Evolutionary conservation across 2,797 vertebrate species (phyloP).

Genomic region (Phalanger gymnotis): DNA sequence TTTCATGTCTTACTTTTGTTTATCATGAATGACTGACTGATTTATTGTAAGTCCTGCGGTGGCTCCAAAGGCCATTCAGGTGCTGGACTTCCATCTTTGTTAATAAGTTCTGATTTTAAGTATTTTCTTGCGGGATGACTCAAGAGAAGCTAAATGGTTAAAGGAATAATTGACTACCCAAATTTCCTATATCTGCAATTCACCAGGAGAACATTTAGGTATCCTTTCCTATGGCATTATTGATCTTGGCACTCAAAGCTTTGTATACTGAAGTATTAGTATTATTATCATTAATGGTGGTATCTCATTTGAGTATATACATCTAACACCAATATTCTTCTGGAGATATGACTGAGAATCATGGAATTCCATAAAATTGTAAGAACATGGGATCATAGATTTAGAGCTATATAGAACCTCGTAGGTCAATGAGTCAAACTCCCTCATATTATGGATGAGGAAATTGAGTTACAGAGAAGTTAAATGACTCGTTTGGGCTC

Average conservation of each 20-base stretch:
- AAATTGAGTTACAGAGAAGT: not conserved
- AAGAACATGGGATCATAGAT: not conserved
- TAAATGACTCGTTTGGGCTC: not conserved
- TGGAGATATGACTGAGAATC: not conserved
- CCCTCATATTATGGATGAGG: not conserved
- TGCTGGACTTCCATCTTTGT: conserved; percentile 50
- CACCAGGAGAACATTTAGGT: not conserved
- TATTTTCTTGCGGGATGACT: conserved; percentile 49
- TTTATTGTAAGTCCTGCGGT: conserved; percentile 25
- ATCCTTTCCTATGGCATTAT: not conserved
- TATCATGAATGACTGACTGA: conserved; percentile 62
- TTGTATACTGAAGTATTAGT: not conserved
- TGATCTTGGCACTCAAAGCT: not conserved
- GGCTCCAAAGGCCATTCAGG: conserved; percentile 38
- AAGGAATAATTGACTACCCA: conserved; percentile 8
- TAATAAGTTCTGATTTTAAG: conserved; percentile 59
- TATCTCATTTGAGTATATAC: not conserved
- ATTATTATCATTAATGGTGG: not conserved
- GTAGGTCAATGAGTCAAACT: not conserved
- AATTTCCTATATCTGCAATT: not conserved
- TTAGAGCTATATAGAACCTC: not conserved
- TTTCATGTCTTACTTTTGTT: conserved; percentile 44
- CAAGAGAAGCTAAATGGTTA: conserved; percentile 24
- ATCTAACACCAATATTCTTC: not conserved
- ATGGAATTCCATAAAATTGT: not conserved